phyloP scores from a whole-genome alignment of 2,888 invertebrate genomes.

The Hymenopus coronatus region DNA sequence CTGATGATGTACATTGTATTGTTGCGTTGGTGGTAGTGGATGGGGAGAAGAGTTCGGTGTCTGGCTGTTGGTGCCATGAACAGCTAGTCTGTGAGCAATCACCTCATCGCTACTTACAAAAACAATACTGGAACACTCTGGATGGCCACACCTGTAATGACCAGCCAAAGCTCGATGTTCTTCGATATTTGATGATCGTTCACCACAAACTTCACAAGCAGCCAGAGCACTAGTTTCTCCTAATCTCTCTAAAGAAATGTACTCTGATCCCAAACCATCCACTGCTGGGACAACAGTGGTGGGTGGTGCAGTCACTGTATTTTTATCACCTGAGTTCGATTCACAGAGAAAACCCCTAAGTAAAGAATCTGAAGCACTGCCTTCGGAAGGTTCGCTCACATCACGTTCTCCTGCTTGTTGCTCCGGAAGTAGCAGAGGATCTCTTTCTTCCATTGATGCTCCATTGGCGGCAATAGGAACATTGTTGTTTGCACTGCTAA shows the following conservation, averaged over 20 bases:
- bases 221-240: slow-evolving; percentile 53
- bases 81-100: slow-evolving; percentile 34
- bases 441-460: slow-evolving; percentile 38
- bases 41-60: not conserved
- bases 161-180: slow-evolving; percentile 48
- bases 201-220: slow-evolving; percentile 60
- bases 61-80: slow-evolving; percentile 31
- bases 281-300: not conserved
- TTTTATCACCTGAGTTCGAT: not conserved
- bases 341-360: slow-evolving; percentile 28
- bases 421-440: slow-evolving; percentile 45
- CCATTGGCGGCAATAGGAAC: not conserved
- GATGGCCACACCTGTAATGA: slow-evolving; percentile 52
- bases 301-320: not conserved
- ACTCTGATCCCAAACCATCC: slow-evolving; percentile 48
- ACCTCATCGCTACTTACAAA: slow-evolving; percentile 39
- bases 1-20: slow-evolving; percentile 15
- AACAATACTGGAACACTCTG: slow-evolving; percentile 44
- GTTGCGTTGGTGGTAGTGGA: not conserved
- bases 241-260: slow-evolving; percentile 61
- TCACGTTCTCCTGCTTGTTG: slow-evolving; percentile 39
- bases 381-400: not conserved
- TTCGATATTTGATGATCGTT: slow-evolving; percentile 41
- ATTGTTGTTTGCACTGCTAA: not conserved
- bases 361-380: slow-evolving; percentile 25